A percentile compares a stretch with the other conserved stretches of the same genome.
Evolutionary conservation across 2,113 vertebrate genomes (phyloP).

Genomic region (Chamaea fasciata): DNA sequence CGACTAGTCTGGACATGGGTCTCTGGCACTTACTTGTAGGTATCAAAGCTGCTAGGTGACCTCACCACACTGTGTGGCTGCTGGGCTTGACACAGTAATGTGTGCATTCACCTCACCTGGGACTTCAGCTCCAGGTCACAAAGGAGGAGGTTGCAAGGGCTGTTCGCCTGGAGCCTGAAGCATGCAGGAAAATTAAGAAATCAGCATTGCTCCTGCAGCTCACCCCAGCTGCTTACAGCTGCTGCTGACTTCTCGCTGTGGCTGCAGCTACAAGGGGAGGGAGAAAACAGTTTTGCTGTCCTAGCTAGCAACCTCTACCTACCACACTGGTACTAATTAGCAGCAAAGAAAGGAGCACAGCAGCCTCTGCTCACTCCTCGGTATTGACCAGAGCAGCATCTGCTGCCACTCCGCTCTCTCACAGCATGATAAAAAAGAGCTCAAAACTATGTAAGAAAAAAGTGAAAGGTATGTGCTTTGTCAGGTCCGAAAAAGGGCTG

Average conservation of each 20-base stretch:
- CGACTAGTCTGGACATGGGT: not conserved
- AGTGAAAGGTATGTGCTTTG: not conserved
- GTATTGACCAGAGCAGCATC: not conserved
- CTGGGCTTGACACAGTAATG: not conserved
- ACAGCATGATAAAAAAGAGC: not conserved
- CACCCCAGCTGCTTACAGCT: slow-evolving; percentile 34
- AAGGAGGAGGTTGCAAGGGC: not conserved
- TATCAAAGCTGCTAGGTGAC: not conserved
- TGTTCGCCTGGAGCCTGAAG: not conserved
- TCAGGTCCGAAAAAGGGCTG: not conserved
- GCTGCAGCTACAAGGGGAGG: not conserved
- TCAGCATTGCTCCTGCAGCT: not conserved
- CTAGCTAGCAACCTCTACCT: not conserved
- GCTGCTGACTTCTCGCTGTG: not conserved
- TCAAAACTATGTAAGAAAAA: not conserved
- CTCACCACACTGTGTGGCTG: not conserved
- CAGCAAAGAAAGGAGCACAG: not conserved
- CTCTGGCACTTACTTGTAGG: not conserved
- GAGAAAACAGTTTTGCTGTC: not conserved
- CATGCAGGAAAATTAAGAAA: not conserved
- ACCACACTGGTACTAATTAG: not conserved
- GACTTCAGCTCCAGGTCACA: not conserved
- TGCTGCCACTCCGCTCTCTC: not conserved
- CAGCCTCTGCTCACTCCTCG: not conserved
- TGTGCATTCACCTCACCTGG: not conserved